Conservation (phyloP, 2,113 vertebrate genomes). For the Irena cyanogastra region DNA sequence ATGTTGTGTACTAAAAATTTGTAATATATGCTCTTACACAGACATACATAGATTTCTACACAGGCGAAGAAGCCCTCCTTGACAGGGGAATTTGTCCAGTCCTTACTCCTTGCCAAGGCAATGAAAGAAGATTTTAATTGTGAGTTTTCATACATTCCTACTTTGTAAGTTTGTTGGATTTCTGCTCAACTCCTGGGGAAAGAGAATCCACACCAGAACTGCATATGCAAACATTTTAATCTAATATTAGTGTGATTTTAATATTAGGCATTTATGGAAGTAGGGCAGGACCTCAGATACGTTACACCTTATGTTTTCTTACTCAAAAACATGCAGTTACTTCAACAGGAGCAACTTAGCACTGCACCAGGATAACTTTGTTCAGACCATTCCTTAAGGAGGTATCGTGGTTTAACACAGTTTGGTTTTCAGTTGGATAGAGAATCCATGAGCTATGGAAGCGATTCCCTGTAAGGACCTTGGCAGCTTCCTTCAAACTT, state of each 20-base stretch:
- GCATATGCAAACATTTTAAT: not conserved
- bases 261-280: not conserved
- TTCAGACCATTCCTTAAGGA: not conserved
- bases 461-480: not conserved
- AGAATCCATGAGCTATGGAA: not conserved
- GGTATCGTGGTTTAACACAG: not conserved
- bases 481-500: not conserved
- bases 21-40: not conserved
- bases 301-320: not conserved
- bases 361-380: not conserved
- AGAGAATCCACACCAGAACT: not conserved
- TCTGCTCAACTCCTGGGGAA: not conserved
- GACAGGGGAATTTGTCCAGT: not conserved
- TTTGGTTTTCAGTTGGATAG: not conserved
- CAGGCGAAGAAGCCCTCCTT: not conserved
- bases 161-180: not conserved
- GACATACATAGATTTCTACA: not conserved
- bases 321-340: not conserved
- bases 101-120: not conserved
- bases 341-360: not conserved
- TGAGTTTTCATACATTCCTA: not conserved
- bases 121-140: not conserved
- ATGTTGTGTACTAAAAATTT: not conserved
- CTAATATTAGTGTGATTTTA: not conserved
- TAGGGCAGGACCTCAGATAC: not conserved